Percentiles rank a stretch among this genome's conserved stretches.
Evolutionary conservation across 2,888 invertebrate species (phyloP).

Genomic region (Lycocerus yunnanus): DNA sequence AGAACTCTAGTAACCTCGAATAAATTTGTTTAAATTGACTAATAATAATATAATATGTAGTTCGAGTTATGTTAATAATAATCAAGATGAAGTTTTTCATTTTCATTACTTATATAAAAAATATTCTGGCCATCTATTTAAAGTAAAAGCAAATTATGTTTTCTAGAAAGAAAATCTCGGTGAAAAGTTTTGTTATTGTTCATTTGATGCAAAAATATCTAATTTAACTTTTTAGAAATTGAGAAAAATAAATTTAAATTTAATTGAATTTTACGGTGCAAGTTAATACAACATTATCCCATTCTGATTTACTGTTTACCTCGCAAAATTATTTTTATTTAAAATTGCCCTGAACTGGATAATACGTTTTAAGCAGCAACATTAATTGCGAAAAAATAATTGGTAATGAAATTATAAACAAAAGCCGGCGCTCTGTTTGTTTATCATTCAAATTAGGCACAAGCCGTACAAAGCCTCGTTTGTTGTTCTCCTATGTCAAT

Average conservation of each 20-base stretch:
- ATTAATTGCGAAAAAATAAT: background rate
- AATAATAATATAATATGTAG: no score
- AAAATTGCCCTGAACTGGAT: background rate
- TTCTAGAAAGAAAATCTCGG: background rate
- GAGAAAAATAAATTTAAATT: background rate
- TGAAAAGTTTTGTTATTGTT: background rate
- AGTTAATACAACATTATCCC: background rate
- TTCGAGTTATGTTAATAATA: no score
- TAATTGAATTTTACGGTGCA: background rate
- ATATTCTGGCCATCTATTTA: background rate
- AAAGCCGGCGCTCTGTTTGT: background rate
- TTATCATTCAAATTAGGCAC: background rate
- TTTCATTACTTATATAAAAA: background rate
- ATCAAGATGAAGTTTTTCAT: no score
- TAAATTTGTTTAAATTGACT: no score
- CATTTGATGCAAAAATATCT: background rate
- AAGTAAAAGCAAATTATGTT: background rate
- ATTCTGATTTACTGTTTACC: background rate
- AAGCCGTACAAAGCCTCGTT: background rate
- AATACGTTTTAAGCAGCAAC: background rate
- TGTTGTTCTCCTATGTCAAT: background rate
- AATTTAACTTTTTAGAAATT: background rate
- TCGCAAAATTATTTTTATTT: no score
- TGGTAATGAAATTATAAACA: background rate
- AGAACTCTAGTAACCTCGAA: no score